These are phyloP conservation scores for Hydrozoanthus tunicans DNA, from an alignment of 64 coral and sea anemone species.

Conservation along the genomic window DNA sequence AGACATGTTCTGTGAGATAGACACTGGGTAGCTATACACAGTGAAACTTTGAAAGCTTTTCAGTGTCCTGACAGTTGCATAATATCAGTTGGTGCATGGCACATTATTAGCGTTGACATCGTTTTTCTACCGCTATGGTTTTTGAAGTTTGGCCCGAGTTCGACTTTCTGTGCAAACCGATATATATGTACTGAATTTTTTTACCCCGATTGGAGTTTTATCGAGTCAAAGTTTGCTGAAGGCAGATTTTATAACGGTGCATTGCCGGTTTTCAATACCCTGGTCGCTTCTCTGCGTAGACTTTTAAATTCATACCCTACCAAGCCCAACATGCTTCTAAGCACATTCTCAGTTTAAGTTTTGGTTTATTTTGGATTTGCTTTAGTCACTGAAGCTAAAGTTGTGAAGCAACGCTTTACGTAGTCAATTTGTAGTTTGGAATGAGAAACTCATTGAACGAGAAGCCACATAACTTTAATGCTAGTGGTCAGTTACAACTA, in stretches of 20 bases:
- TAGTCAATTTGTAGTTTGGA: too few species aligned
- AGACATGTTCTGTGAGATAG: not conserved
- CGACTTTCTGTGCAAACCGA: not conserved
- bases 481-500: too few species aligned
- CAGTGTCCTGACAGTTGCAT: not conserved
- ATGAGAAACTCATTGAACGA: too few species aligned
- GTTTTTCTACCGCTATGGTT: conserved; percentile 15
- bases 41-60: not conserved
- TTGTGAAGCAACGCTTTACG: too few species aligned
- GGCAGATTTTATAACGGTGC: conserved; percentile 56
- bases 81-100: not conserved
- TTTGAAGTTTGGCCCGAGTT: not conserved
- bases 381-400: too few species aligned
- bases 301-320: not conserved
- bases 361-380: too few species aligned
- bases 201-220: not conserved
- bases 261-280: conserved; percentile 58
- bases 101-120: not conserved
- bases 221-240: not conserved
- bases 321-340: too few species aligned
- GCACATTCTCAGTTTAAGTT: too few species aligned
- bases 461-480: too few species aligned
- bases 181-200: not conserved
- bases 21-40: not conserved
- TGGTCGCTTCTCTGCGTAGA: conserved; percentile 53